Evolutionary conservation across 92 coral and sea anemone genomes (phyloP), one percentile per base, ranked within the genome.

Genomic region (Phenganax stokvisi): DNA sequence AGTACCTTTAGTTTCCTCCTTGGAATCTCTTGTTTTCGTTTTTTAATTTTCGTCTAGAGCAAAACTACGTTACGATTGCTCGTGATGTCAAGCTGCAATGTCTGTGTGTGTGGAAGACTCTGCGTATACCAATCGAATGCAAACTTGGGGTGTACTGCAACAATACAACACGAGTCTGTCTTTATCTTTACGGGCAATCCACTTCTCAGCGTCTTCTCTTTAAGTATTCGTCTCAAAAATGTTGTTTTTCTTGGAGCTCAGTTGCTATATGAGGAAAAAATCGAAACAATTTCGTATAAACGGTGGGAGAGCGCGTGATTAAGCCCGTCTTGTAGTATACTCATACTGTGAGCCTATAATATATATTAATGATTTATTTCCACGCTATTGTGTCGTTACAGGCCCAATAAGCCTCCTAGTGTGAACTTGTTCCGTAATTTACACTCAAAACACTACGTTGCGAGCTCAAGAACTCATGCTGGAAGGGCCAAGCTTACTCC

Each of bases 341-440:
- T 77, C 83, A 16, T 4, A 64, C 72, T 9, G 83, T 63, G 83
- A 62, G n/a, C 74, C 51, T 17, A 79, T 79, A 79, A 62, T 62
- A 79, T 62, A 79, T 79, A 79, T 79, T 79, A 79, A 79, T 79
- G 83, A 79, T 79, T 79, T 79, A 79, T 79, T 79, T 79, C 53
- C 72, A 79, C 74, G 56, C 83, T 79, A 79, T 79, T 79, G 83
- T 79, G 25, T 54, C 9, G 71, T 47, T 51, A 64, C 30, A 13
- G 57, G 47, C 83, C 72, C 83, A 79, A 79, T 79, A 79, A 79
- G 83, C 37, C 44, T 25, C 83, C 6, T 79, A 64, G 83, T 73
- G 62, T 79, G 83, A 79, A 73, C 57, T 64, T 62, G 55, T 79
- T 79, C 83, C 83, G 69, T 52, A 79, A 79, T 79, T 79, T 79